These are phyloP conservation scores for Apostichopus parvimensis DNA, from an alignment of 35 echinoderm and acorn worm species.

Conservation along the genomic window DNA sequence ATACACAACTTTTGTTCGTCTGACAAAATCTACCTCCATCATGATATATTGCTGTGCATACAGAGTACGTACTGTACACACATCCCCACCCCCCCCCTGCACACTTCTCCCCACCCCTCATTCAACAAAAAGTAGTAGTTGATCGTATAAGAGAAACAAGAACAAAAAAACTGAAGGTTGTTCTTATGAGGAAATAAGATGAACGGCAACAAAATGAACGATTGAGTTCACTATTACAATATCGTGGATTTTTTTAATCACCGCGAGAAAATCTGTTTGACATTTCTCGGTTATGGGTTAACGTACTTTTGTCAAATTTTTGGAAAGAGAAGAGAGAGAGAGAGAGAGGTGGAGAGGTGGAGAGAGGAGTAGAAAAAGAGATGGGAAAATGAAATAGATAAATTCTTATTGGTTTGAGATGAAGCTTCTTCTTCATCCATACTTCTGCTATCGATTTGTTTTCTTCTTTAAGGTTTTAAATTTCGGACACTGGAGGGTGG, in stretches of 20 bases:
- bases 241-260: neutral
- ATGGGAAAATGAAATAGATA: neutral
- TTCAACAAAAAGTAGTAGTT: too few species aligned
- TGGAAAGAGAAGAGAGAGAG: too few species aligned
- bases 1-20: too few species aligned
- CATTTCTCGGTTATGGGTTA: neutral
- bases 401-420: neutral
- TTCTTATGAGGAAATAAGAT: too few species aligned
- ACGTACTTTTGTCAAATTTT: neutral
- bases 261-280: neutral
- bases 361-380: neutral
- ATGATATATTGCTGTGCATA: too few species aligned
- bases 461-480: slow-evolving; percentile 23
- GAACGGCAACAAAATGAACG: neutral
- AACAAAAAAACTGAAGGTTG: too few species aligned
- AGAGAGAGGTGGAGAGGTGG: too few species aligned
- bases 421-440: slow-evolving; percentile 7
- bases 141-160: too few species aligned
- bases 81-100: too few species aligned
- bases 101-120: too few species aligned
- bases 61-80: too few species aligned
- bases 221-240: neutral
- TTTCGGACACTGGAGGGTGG: slow-evolving; percentile 31
- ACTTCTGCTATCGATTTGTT: slow-evolving; percentile 33
- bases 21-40: too few species aligned